Percentiles rank a stretch among this genome's conserved stretches.
Conservation (phyloP, 1,140 invertebrate species). For the Teleopsis dalmanni region DNA sequence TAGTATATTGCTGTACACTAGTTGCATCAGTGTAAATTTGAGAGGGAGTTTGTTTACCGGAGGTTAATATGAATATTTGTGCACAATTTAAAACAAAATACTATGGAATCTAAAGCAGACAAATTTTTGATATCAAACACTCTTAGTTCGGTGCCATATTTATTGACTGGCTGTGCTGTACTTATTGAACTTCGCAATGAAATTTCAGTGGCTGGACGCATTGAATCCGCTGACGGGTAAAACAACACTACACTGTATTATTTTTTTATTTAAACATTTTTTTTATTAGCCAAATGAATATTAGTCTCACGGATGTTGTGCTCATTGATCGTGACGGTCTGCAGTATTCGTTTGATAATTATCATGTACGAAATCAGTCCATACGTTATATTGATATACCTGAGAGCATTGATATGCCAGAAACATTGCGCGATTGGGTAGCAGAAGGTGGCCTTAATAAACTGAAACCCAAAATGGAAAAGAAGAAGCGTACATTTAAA, state of each 20-base stretch:
- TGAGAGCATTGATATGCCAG: slow-evolving; percentile 15
- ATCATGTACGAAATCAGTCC: slow-evolving; percentile 34
- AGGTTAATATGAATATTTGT: too few species aligned
- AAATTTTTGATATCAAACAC: slow-evolving; percentile 34
- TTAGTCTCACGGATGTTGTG: slow-evolving; percentile 26
- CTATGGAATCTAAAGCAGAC: too few species aligned
- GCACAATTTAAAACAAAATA: too few species aligned
- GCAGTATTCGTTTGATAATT: slow-evolving; percentile 31
- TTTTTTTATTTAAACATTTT: too few species aligned
- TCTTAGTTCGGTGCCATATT: slow-evolving; percentile 26
- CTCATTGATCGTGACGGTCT: slow-evolving; percentile 32
- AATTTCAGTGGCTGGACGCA: slow-evolving; percentile 31
- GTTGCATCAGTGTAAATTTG: too few species aligned
- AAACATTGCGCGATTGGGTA: slow-evolving; percentile 17
- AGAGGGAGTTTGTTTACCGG: too few species aligned
- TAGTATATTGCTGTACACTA: too few species aligned
- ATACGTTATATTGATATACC: slow-evolving; percentile 35
- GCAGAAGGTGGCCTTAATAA: not conserved
- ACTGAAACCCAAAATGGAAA: not conserved
- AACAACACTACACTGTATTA: too few species aligned
- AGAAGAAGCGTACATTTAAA: slow-evolving; percentile 30
- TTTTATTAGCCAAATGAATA: slow-evolving; percentile 36
- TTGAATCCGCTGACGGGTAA: slow-evolving; percentile 20
- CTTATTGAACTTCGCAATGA: slow-evolving; percentile 38
- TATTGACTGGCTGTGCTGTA: slow-evolving; percentile 29